phyloP scores from a whole-genome alignment of 2,888 invertebrate genomes.

The Callosobruchus maculatus region DNA sequence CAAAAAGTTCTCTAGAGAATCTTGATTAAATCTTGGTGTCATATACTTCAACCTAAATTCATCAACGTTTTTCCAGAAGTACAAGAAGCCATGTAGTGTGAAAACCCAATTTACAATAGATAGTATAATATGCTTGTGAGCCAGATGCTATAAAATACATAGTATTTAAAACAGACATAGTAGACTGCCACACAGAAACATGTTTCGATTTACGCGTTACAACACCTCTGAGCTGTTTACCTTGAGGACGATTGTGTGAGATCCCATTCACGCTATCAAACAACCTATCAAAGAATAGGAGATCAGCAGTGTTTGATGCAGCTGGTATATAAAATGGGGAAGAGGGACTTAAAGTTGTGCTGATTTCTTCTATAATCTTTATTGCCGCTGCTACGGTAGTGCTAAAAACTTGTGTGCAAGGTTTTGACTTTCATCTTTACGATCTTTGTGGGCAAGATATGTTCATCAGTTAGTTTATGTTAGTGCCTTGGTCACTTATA shows the following conservation, averaged over 20 bases:
- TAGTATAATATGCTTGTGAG: neutral
- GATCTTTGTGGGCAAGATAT: conserved; percentile 1
- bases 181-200: neutral
- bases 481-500: no score
- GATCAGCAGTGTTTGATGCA: no score
- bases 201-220: neutral
- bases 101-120: neutral
- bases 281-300: neutral
- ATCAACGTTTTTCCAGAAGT: conserved; percentile 2
- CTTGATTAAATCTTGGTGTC: conserved; percentile 4
- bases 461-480: conserved; percentile 3
- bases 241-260: neutral
- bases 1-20: conserved; percentile 6
- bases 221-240: conserved; percentile 2
- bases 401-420: conserved; percentile 5
- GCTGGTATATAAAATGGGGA: no score
- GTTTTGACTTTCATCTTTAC: conserved; percentile 7
- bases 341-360: conserved; percentile 1
- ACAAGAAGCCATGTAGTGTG: conserved; percentile 4
- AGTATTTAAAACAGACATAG: neutral
- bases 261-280: neutral
- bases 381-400: neutral
- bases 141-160: conserved; percentile 1
- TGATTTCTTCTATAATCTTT: neutral
- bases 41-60: conserved; percentile 1